Evolutionary conservation across 2,888 invertebrate species (phyloP).

Genomic region (Galerucella calmariensis): DNA sequence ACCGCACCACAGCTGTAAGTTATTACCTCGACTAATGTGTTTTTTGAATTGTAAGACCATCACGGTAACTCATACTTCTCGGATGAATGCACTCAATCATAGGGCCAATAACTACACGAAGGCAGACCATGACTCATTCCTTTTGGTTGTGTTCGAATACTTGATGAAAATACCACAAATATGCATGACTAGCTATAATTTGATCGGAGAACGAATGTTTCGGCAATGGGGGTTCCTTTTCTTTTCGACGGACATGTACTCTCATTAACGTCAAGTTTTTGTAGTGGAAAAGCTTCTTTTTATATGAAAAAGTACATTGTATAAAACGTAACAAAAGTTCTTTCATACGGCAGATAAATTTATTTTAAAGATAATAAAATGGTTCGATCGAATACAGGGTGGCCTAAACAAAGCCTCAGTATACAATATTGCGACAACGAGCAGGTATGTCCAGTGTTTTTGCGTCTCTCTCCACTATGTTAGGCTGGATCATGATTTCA

Average conservation of each 20-base stretch:
- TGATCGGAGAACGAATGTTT: slow-evolving; percentile 27
- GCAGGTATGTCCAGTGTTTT: too few species aligned
- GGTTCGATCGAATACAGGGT: background rate
- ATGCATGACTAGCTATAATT: slow-evolving; percentile 54
- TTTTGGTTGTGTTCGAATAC: slow-evolving; percentile 42
- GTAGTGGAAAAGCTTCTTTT: background rate
- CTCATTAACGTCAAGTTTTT: background rate
- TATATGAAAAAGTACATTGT: background rate
- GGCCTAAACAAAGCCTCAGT: too few species aligned
- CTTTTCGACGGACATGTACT: slow-evolving; percentile 1
- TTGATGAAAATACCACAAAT: slow-evolving; percentile 38
- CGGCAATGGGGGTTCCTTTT: slow-evolving; percentile 21
- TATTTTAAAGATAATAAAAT: background rate
- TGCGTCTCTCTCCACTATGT: too few species aligned
- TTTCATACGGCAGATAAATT: background rate
- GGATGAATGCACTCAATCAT: slow-evolving; percentile 56
- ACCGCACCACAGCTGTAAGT: slow-evolving; percentile 48
- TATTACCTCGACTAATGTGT: slow-evolving; percentile 49
- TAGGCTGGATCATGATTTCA: too few species aligned
- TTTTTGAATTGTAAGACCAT: slow-evolving; percentile 46
- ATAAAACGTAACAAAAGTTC: background rate
- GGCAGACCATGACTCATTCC: slow-evolving; percentile 54
- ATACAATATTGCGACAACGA: too few species aligned
- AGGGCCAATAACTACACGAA: slow-evolving; percentile 46
- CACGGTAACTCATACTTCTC: slow-evolving; percentile 49